Evolutionary conservation across 2,888 invertebrate species (phyloP).

Genomic region (Emmelina monodactyla): DNA sequence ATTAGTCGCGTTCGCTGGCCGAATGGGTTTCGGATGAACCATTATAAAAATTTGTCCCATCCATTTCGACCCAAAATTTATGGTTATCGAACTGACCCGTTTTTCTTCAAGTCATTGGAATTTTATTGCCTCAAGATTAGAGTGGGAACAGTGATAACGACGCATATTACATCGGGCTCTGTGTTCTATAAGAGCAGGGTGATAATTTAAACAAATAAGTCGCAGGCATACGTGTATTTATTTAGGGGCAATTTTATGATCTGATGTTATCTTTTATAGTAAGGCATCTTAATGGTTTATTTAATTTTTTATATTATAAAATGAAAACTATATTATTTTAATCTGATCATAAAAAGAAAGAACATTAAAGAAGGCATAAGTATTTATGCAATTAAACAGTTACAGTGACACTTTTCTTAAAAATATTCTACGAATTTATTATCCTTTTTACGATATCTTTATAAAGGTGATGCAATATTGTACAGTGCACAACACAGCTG

Average conservation of each 20-base stretch:
- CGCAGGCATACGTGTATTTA: background rate
- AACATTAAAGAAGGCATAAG: too few species aligned
- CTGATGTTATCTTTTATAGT: too few species aligned
- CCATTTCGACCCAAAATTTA: slow-evolving; percentile 61
- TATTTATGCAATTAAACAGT: too few species aligned
- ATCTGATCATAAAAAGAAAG: too few species aligned
- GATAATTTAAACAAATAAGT: slow-evolving; percentile 11
- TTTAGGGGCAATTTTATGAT: background rate
- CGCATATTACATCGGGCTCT: slow-evolving; percentile 47
- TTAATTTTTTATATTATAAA: too few species aligned
- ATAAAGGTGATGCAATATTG: background rate
- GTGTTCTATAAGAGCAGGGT: slow-evolving; percentile 28
- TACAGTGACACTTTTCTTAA: background rate
- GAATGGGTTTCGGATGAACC: slow-evolving; percentile 45
- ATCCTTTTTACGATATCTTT: background rate
- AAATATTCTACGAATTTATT: background rate
- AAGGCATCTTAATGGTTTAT: too few species aligned
- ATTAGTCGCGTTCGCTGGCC: slow-evolving; percentile 55
- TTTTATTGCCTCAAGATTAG: slow-evolving; percentile 60
- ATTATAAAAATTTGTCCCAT: slow-evolving; percentile 68
- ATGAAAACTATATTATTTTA: too few species aligned
- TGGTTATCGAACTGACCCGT: slow-evolving; percentile 59
- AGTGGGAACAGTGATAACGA: slow-evolving; percentile 61
- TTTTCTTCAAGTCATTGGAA: slow-evolving; percentile 52
- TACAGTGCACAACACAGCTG: background rate